Conservation (phyloP, 1,140 invertebrate genomes). For the Papilio glaucus region DNA sequence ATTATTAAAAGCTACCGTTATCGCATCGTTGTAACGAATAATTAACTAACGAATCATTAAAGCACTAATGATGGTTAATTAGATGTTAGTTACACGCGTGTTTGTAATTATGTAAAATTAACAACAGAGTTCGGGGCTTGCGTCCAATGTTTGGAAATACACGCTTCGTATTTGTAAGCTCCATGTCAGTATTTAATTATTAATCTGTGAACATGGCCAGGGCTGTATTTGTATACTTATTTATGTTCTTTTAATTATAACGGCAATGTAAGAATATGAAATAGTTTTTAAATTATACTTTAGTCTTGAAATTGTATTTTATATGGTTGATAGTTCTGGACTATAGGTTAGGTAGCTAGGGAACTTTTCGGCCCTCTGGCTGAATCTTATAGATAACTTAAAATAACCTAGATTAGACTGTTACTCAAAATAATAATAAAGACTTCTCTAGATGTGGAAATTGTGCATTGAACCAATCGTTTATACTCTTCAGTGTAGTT, state of each 20-base stretch:
- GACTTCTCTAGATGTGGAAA: too few species aligned
- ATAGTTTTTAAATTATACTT: not conserved
- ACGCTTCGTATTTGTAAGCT: slow-evolving; percentile 7
- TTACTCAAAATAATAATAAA: too few species aligned
- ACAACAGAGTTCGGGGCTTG: slow-evolving; percentile 1
- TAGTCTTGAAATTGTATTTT: too few species aligned
- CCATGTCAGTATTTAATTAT: not conserved
- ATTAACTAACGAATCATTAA: slow-evolving; percentile 33
- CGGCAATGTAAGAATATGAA: not conserved
- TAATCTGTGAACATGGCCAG: slow-evolving; percentile 10
- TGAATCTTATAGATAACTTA: too few species aligned
- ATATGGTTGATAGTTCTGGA: not conserved
- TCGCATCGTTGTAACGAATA: slow-evolving; percentile 22
- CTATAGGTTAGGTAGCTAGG: not conserved
- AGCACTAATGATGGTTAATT: slow-evolving; percentile 30
- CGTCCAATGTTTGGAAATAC: slow-evolving; percentile 32
- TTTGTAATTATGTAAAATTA: slow-evolving; percentile 30
- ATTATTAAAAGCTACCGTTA: slow-evolving; percentile 27
- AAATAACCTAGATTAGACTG: too few species aligned
- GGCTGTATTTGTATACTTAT: not conserved
- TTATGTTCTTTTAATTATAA: slow-evolving; percentile 3
- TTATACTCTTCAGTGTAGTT: too few species aligned
- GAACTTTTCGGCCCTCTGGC: too few species aligned
- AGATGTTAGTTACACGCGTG: slow-evolving; percentile 11
- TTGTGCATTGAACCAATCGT: too few species aligned